Evolutionary conservation across 2,888 invertebrate genomes (phyloP), one percentile per base, ranked within the genome.

Genomic region (Xestobium rufovillosum): DNA sequence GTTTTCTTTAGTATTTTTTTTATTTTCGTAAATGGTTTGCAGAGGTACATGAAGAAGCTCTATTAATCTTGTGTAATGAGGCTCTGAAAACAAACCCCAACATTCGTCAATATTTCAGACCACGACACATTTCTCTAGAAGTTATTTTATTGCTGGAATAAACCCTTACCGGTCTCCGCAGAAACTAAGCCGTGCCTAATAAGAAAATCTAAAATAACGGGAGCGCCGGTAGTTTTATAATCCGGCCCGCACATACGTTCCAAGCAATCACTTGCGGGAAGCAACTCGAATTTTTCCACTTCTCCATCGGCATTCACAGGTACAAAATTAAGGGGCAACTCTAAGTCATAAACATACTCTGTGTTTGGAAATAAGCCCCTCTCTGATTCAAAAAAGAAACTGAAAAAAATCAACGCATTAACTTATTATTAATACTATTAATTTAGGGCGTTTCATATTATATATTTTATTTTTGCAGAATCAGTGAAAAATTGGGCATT

Each of bases 301-400:
- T 95, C 95, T 9, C 94, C 94, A 64, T 95, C 95, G 17, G 86
- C 82, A 67, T 92, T 94, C 55, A 78, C 80, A n/a, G 95, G 95
- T 47, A 80, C 70, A 68, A 95, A 95, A 60, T 90, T 89, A 35
- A 79, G 62, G 10, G 95, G 94, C 52, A 95, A 69, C 68, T 92
- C 90, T 51, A 95, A 70, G 65, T 95, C 95, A 63, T 85, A 94
- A 14, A 92, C 85, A 66, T 89, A 94, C 62, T 94, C 90, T 3
- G 90, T 91, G 63, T 95, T 94, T 10, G 95, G 92, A 58, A 91
- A 91, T 25, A 96, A 67, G 1, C 95, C 95, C 53, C 89, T 74
- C 63, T 91, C 90, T 62, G 90, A 90, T 67, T 92, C 91, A 63
- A 87, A 92, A 63, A 83, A 90, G 65, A 92, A 83, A 56, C 84